Evolutionary conservation across 37 sponge, comb jelly and placozoan species (phyloP), one percentile per base, ranked within the genome.

Genomic region (Cliona cf. orientalis): DNA sequence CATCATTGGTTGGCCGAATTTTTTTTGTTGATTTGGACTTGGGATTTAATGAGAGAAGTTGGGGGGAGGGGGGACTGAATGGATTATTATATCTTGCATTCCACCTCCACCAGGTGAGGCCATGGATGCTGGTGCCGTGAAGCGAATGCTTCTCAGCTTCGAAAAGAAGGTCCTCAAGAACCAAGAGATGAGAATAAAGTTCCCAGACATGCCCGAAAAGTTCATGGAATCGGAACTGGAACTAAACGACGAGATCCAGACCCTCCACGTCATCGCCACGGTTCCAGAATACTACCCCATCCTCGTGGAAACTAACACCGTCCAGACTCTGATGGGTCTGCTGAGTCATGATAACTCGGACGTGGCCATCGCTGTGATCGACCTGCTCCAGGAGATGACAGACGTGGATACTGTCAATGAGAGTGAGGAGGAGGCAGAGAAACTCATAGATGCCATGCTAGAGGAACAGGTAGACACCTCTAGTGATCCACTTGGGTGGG

Each of bases 191-290:
- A 31, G 99, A 21, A 81, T 98, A 17, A 98, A 98, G 80, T 88
- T 93, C 55, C 87, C 94, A 17, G 99, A 98, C 41, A 73, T 87
- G 36, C 95, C 99, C 1, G 88, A 91, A 44, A 89, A 89, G 89
- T 98, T 98, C 65, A 93, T 98, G 97, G 99, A 98, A 43, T 93
- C 94, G 1, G 99, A 98, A 59, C 35, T 98, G 46, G 97, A 98
- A 57, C 71, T 98, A 73, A 88, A 99, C 75, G 93, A 92, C 4
- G 99, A 96, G 81, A 76, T 99, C 22, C 91, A 96, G 76, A 89
- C 89, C 73, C 85, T 97, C 12, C 91, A 91, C 44, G 84, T 90
- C 34, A 66, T 94, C 53, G 93, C 97, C 35, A 96, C 99, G 0
- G 90, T 81, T 22, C 99, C 99, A 1, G 86, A 99, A 72, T 67